Evolutionary conservation across 2,888 invertebrate species (phyloP).

Genomic region (Aelia acuminata): DNA sequence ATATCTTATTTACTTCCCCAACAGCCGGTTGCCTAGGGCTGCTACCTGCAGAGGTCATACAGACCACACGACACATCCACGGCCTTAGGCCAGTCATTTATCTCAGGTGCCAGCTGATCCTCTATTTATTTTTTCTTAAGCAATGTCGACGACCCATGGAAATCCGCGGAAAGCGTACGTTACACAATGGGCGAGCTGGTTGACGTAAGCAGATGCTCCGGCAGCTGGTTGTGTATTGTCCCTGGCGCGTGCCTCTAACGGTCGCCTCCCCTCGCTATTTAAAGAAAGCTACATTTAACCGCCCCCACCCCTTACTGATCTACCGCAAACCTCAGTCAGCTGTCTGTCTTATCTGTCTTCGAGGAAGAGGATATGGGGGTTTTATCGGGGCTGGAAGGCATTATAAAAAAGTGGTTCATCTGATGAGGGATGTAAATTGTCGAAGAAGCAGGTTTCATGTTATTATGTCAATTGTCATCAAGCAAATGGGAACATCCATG

Average conservation of each 20-base stretch:
- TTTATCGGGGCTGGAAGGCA: not conserved
- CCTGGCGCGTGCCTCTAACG: slow-evolving; percentile 35
- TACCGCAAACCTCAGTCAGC: slow-evolving; percentile 53
- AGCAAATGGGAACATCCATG: too few relatives aligned
- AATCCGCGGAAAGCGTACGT: slow-evolving; percentile 57
- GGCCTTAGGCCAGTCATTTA: slow-evolving; percentile 38
- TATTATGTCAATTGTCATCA: not conserved
- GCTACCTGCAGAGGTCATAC: not conserved
- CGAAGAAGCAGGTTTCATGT: not conserved
- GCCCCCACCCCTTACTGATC: slow-evolving; percentile 49
- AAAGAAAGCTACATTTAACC: slow-evolving; percentile 59
- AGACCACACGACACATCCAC: slow-evolving; percentile 30
- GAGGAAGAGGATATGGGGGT: not conserved
- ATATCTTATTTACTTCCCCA: not conserved
- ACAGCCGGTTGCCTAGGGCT: not conserved
- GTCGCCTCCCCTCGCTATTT: slow-evolving; percentile 54
- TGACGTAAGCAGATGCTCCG: slow-evolving; percentile 56
- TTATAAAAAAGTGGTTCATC: not conserved
- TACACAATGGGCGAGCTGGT: slow-evolving; percentile 55
- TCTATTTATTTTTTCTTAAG: slow-evolving; percentile 12
- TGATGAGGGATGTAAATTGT: not conserved
- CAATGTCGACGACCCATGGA: slow-evolving; percentile 17
- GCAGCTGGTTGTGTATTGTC: slow-evolving; percentile 50
- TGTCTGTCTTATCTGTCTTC: slow-evolving; percentile 43
- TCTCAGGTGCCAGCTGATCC: slow-evolving; percentile 45